Conservation (phyloP, 2,888 invertebrate species). For the Diplazon laetatorius region DNA sequence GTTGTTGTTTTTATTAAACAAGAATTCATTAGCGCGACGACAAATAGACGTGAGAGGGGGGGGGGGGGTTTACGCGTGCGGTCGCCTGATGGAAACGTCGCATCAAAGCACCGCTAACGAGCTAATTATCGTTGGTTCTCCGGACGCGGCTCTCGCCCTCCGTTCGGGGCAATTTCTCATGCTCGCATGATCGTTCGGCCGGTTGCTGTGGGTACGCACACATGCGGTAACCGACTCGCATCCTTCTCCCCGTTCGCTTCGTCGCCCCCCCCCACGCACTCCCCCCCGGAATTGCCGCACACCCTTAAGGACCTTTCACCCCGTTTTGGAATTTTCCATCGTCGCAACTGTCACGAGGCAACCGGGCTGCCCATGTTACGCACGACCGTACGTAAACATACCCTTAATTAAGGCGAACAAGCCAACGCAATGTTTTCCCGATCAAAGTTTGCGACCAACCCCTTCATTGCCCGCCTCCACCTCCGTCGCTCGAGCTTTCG, state of each 20-base stretch:
- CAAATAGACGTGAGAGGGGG: conserved; percentile 19
- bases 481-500: conserved; percentile 45
- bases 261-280: conserved; percentile 27
- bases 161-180: conserved; percentile 49
- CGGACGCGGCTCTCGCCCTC: conserved; percentile 32
- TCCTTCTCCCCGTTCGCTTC: neutral
- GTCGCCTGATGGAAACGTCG: conserved; percentile 64
- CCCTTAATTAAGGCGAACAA: conserved; percentile 36
- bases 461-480: neutral
- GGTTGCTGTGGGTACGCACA: conserved; percentile 1
- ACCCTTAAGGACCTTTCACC: conserved; percentile 48
- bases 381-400: conserved; percentile 6
- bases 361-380: conserved; percentile 35
- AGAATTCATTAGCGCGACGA: conserved; percentile 59
- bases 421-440: conserved; percentile 54
- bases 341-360: conserved; percentile 37
- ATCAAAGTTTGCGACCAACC: conserved; percentile 34
- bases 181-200: conserved; percentile 35
- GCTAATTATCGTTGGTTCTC: conserved; percentile 69
- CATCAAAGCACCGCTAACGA: conserved; percentile 73
- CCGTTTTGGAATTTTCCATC: conserved; percentile 50
- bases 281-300: conserved; percentile 38
- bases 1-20: conserved; percentile 55
- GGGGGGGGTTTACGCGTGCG: no score
- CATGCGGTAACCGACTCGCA: neutral